Evolutionary conservation across 2,797 vertebrate genomes (phyloP).

Genomic region (Anguilla obscura): DNA sequence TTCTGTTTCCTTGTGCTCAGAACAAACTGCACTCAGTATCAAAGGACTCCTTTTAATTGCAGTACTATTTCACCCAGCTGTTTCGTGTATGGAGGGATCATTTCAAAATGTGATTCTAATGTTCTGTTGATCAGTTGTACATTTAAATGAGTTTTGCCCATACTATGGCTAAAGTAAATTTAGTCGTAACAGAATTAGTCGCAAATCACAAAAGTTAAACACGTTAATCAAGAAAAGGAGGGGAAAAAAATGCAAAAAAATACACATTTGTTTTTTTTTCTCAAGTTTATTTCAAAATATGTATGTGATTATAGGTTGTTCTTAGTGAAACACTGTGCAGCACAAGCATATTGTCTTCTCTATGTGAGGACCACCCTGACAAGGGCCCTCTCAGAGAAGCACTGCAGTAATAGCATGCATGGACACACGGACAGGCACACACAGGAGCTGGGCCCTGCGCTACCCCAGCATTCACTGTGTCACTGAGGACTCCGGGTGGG

Average conservation of each 20-base stretch:
- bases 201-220: neutral
- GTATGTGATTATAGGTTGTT: slow-evolving; percentile 55
- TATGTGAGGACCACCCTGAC: slow-evolving; percentile 41
- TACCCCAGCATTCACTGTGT: slow-evolving; percentile 23
- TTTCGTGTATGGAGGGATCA: neutral
- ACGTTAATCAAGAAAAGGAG: neutral
- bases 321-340: slow-evolving; percentile 51
- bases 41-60: neutral
- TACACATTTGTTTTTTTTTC: slow-evolving; percentile 10
- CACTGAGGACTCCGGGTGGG: slow-evolving; percentile 5
- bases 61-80: neutral
- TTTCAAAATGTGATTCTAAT: neutral
- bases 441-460: slow-evolving; percentile 14
- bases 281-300: slow-evolving; percentile 68
- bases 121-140: neutral
- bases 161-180: neutral
- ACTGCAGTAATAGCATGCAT: slow-evolving; percentile 56
- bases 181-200: neutral
- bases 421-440: slow-evolving; percentile 47
- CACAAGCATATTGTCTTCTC: slow-evolving; percentile 60
- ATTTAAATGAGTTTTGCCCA: neutral
- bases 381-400: slow-evolving; percentile 30
- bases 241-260: neutral
- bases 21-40: neutral
- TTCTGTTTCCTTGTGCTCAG: neutral